Percentiles rank a stretch among this genome's conserved stretches.
These are phyloP conservation scores for Choloepus hoffmanni DNA, from an alignment of 2,113 vertebrate genomes.

Conservation along the genomic window DNA sequence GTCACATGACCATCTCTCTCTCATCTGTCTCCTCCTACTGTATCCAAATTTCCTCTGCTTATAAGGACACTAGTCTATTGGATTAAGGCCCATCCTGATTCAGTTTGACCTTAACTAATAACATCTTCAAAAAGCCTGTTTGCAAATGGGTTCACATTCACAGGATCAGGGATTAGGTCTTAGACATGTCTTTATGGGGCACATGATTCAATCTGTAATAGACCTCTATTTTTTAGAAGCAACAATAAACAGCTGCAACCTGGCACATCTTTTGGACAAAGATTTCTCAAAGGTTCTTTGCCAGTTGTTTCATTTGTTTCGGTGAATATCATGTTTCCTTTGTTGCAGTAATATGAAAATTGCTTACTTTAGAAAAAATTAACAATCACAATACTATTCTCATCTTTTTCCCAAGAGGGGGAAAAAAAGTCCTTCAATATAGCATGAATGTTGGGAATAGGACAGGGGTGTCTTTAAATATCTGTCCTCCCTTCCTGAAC, in stretches of 20 bases:
- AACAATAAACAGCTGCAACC: not conserved
- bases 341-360: conserved; percentile 41
- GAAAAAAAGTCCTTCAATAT: not conserved
- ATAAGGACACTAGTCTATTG: no score
- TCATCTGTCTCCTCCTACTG: no score
- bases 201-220: no score
- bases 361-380: not conserved
- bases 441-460: not conserved
- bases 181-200: no score
- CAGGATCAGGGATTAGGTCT: no score
- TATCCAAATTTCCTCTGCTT: no score
- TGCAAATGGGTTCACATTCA: no score
- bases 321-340: conserved; percentile 7
- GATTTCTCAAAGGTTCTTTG: not conserved
- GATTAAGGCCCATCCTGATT: no score
- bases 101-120: no score
- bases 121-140: no score
- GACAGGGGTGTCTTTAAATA: conserved; percentile 12
- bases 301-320: not conserved
- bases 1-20: no score
- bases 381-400: conserved; percentile 30
- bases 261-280: not conserved
- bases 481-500: not conserved
- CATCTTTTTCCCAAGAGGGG: conserved; percentile 3
- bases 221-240: not conserved